Evolutionary conservation across 2,113 vertebrate genomes (phyloP).

Genomic region (Notothenia coriiceps): DNA sequence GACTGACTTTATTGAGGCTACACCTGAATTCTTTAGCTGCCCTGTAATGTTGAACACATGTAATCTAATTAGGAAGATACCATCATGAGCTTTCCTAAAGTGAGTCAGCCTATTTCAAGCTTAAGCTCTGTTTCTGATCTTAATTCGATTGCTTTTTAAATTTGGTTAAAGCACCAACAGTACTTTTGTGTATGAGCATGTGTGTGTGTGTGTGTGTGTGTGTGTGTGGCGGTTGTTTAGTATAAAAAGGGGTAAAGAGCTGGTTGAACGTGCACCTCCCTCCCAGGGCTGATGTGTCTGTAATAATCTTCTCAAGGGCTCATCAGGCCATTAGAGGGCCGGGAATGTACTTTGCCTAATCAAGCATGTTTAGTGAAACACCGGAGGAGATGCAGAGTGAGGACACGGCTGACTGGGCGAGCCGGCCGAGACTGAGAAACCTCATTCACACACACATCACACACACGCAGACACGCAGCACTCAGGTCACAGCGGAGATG

Average conservation of each 20-base stretch:
- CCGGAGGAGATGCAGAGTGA: constrained; percentile 62
- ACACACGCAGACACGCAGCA: constrained; percentile 28
- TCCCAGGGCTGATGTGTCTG: constrained; percentile 69
- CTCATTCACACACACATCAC: constrained; percentile 73
- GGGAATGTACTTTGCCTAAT: constrained; percentile 81
- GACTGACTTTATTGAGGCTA: constrained; percentile 13
- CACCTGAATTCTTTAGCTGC: constrained; percentile 58
- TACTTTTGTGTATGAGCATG: constrained; percentile 1
- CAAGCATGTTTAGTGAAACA: constrained; percentile 82
- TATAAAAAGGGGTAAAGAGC: constrained; percentile 45
- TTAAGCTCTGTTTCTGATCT: constrained; percentile 40
- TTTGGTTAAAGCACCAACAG: constrained; percentile 52
- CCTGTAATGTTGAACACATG: constrained; percentile 50
- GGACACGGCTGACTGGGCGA: constrained; percentile 66
- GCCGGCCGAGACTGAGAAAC: constrained; percentile 57
- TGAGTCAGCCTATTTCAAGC: constrained; percentile 37
- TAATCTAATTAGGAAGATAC: constrained; percentile 56
- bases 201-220: constrained; percentile 13
- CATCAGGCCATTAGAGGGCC: constrained; percentile 74
- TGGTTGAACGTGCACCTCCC: constrained; percentile 47
- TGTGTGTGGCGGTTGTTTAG: constrained; percentile 52
- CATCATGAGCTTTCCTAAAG: constrained; percentile 42
- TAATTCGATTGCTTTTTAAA: constrained; percentile 73
- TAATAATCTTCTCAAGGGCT: constrained; percentile 74
- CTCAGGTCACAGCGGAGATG: constrained; percentile 54